These are phyloP conservation scores for Galago senegalensis DNA, from an alignment of 2,797 vertebrate species.

Conservation along the genomic window DNA sequence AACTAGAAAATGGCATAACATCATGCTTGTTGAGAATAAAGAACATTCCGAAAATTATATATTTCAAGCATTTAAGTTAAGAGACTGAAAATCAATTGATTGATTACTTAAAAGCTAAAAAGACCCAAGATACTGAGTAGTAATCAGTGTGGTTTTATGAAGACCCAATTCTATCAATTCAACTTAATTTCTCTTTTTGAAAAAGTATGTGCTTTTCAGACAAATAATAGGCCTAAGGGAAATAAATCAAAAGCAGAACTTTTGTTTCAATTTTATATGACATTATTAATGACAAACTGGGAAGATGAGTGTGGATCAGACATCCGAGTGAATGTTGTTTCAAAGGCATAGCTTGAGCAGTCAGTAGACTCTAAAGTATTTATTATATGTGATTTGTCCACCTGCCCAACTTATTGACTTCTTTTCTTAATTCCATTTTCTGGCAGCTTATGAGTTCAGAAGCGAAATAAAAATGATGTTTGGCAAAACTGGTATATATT, in stretches of 20 bases:
- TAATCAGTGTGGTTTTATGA: constrained; percentile 64
- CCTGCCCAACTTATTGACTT: constrained; percentile 52
- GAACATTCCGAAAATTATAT: constrained; percentile 18
- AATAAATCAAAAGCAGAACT: constrained; percentile 68
- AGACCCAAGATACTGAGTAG: constrained; percentile 21
- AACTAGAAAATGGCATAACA: not conserved
- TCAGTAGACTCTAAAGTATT: constrained; percentile 42
- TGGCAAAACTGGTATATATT: constrained; percentile 7
- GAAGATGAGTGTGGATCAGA: not conserved
- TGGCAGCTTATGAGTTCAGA: constrained; percentile 51
- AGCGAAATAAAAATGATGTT: constrained; percentile 56
- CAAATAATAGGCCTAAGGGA: constrained; percentile 41
- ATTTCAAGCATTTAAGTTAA: constrained; percentile 47
- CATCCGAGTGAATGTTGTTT: constrained; percentile 37
- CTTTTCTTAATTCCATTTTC: constrained; percentile 66
- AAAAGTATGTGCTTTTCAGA: constrained; percentile 60
- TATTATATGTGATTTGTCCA: constrained; percentile 48
- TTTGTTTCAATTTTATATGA: constrained; percentile 63
- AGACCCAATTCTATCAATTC: constrained; percentile 64
- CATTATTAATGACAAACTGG: constrained; percentile 61
- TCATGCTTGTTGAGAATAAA: not conserved
- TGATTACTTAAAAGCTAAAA: constrained; percentile 71
- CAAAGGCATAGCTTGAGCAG: not conserved
- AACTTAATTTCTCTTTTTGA: constrained; percentile 65
- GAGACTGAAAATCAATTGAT: constrained; percentile 71